Base-by-base conservation (phyloP, 2,113 vertebrate species). In the Rhynchomys soricoides region DNA sequence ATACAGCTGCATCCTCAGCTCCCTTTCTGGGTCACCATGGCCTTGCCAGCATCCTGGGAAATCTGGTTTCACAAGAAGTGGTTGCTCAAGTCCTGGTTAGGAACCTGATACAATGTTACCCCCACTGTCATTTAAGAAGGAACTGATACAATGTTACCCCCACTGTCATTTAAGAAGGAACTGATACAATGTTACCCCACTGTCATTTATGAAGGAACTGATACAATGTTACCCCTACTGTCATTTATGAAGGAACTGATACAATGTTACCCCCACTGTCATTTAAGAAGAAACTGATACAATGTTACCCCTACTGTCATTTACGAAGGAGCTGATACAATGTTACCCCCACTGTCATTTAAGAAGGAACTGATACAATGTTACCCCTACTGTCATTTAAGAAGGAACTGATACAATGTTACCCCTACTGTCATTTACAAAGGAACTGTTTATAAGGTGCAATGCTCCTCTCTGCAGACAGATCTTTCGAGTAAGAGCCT, bases 261-360 rank as follows among this genome's bases (percentile, higher is more conserved):
- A 7, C 9, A 31, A 7, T 62, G 0, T 0, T 1, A n/a, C 34
- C 22, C 81, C 13, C 1, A 11, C 15, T 3, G 21, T 4, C n/a
- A n/a, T n/a, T n/a, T n/a, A n/a, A n/a, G n/a, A n/a, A n/a, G 29
- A 62, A n/a, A 45, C 12, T 0, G n/a, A 55, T 11, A 7, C 9
- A 31, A 7, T 62, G 0, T 0, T 1, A n/a, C 34, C 22, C 81
- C 13, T 0, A 11, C 15, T 3, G 21, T 4, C n/a, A n/a, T n/a
- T n/a, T n/a, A n/a, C n/a, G n/a, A n/a, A n/a, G n/a, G n/a, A n/a
- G n/a, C 12, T 0, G n/a, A 55, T 11, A 7, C 9, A 31, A 7
- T 62, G 0, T 0, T 1, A n/a, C 34, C 22, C 81, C 13, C 1
- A 11, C 15, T 3, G 21, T 4, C n/a, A n/a, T n/a, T n/a, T n/a